A percentile compares a stretch with the other conserved stretches of the same genome.
Conservation (phyloP, 2,888 invertebrate species). For the Ditylenchus weischeri region DNA sequence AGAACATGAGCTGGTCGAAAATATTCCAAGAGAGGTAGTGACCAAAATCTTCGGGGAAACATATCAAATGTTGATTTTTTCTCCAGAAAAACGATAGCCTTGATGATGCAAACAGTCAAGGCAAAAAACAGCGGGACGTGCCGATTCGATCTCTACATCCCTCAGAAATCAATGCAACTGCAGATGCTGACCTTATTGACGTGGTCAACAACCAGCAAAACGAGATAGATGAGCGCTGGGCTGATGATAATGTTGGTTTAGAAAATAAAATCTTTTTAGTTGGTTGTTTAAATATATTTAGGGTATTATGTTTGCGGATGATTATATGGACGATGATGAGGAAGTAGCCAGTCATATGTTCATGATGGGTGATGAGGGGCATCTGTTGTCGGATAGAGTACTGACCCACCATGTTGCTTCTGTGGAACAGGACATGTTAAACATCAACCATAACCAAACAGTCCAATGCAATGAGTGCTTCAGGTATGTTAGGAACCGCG, state of each 20-base stretch:
- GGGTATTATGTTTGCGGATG: conserved; percentile 44
- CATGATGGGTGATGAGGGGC: conserved; percentile 21
- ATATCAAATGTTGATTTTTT: too few relatives aligned
- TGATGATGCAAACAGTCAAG: too few relatives aligned
- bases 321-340: conserved; percentile 38
- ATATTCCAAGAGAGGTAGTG: background rate
- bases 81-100: too few relatives aligned
- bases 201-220: conserved; percentile 3
- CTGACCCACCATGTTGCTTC: background rate
- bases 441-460: conserved; percentile 16
- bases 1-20: too few relatives aligned
- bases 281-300: background rate
- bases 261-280: background rate
- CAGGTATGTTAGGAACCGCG: conserved; percentile 27
- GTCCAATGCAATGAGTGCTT: conserved; percentile 49
- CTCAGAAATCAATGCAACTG: background rate
- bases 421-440: background rate
- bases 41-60: background rate
- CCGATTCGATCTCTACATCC: too few relatives aligned
- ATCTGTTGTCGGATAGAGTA: background rate
- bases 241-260: conserved; percentile 21
- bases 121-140: too few relatives aligned
- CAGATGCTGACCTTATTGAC: conserved; percentile 4
- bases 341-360: conserved; percentile 7
- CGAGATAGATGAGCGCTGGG: conserved; percentile 27